Evolutionary conservation across 1,140 invertebrate species (phyloP).

Genomic region (Tigriopus japonicus): DNA sequence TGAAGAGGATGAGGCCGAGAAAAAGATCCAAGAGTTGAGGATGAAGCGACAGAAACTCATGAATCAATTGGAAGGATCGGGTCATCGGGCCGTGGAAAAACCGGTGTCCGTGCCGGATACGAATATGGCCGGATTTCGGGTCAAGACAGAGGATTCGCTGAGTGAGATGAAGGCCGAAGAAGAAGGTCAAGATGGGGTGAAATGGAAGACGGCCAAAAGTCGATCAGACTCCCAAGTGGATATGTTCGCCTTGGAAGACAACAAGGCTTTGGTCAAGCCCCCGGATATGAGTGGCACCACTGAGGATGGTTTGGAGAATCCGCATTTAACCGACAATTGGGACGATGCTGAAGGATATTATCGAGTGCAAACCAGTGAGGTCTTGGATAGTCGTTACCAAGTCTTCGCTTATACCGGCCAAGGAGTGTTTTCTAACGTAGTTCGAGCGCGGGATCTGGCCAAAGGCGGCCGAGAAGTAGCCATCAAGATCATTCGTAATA

Average conservation of each 20-base stretch:
- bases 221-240: slow-evolving; percentile 71
- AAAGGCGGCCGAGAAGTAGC: slow-evolving; percentile 76
- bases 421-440: slow-evolving; percentile 96
- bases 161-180: slow-evolving; percentile 14
- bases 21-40: slow-evolving; percentile 73
- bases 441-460: slow-evolving; percentile 56
- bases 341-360: slow-evolving; percentile 98
- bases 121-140: too few species aligned
- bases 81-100: too few species aligned
- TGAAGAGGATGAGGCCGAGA: slow-evolving; percentile 84
- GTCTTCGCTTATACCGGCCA: slow-evolving; percentile 97
- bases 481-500: slow-evolving; percentile 98
- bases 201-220: slow-evolving; percentile 32
- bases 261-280: slow-evolving; percentile 22
- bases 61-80: slow-evolving; percentile 10
- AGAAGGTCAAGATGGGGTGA: slow-evolving; percentile 12
- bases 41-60: slow-evolving; percentile 74
- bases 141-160: slow-evolving; percentile 9
- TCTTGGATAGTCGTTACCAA: slow-evolving; percentile 56
- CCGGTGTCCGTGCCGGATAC: too few species aligned
- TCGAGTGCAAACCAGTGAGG: slow-evolving; percentile 67
- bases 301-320: slow-evolving; percentile 42
- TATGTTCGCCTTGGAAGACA: slow-evolving; percentile 57
- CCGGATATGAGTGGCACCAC: neutral
- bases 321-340: slow-evolving; percentile 92